phyloP scores from a whole-genome alignment of 2,888 invertebrate genomes.

The Scaptomyza flava region DNA sequence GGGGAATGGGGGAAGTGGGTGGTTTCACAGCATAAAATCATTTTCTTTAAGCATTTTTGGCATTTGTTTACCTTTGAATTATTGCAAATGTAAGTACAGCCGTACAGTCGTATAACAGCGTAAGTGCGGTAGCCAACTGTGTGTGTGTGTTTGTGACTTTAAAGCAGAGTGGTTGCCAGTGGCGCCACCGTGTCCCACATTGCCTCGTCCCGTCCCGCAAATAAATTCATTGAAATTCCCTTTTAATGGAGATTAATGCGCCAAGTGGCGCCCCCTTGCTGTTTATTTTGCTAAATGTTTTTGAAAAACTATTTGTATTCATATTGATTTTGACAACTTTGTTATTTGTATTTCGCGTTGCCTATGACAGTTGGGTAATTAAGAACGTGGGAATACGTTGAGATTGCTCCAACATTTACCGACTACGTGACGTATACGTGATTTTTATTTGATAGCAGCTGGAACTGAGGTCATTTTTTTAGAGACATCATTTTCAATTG shows the following conservation, averaged over 20 bases:
- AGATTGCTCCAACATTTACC: not conserved
- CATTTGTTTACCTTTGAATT: constrained; percentile 74
- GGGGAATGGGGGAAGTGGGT: not conserved
- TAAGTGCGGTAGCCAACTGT: constrained; percentile 62
- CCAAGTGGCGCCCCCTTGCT: constrained; percentile 48
- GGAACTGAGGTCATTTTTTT: constrained; percentile 1
- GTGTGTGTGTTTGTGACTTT: constrained; percentile 26
- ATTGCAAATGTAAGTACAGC: constrained; percentile 71
- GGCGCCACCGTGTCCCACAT: constrained; percentile 53
- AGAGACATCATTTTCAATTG: no score
- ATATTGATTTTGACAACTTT: constrained; percentile 54
- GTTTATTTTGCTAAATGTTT: constrained; percentile 79
- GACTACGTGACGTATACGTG: constrained; percentile 40
- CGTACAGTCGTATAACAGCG: constrained; percentile 35
- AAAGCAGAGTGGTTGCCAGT: constrained; percentile 29
- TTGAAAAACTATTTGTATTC: constrained; percentile 42
- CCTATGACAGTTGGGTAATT: constrained; percentile 52
- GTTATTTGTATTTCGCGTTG: constrained; percentile 17
- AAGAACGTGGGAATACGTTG: constrained; percentile 68
- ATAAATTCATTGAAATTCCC: constrained; percentile 80
- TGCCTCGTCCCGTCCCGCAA: constrained; percentile 22
- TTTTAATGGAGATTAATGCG: constrained; percentile 82
- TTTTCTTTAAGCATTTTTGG: constrained; percentile 67
- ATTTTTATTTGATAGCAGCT: constrained; percentile 5
- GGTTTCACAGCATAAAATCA: constrained; percentile 49